phyloP scores from a whole-genome alignment of 2,113 vertebrate species.

The Mus spicilegus region DNA sequence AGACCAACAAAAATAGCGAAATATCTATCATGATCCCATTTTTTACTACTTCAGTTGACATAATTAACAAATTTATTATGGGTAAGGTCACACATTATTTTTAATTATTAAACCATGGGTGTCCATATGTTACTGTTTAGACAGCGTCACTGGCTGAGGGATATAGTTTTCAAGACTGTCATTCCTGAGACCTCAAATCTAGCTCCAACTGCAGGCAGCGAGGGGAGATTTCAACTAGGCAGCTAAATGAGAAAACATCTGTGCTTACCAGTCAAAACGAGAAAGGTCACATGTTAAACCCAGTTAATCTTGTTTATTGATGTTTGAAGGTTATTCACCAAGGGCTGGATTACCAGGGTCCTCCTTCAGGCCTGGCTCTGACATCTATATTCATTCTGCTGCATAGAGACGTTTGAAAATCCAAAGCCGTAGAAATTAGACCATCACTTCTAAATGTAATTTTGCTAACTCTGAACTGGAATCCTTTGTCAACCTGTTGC shows the following conservation, averaged over 20 bases:
- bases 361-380: constrained; percentile 70
- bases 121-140: constrained; percentile 75
- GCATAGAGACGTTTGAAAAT: constrained; percentile 60
- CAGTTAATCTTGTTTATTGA: constrained; percentile 84
- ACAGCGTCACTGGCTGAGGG: constrained; percentile 63
- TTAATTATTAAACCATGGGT: constrained; percentile 62
- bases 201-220: constrained; percentile 78
- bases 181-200: constrained; percentile 81
- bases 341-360: constrained; percentile 84
- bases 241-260: constrained; percentile 87
- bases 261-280: constrained; percentile 85
- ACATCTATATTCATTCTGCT: constrained; percentile 78
- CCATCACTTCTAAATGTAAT: constrained; percentile 10
- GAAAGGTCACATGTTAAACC: constrained; percentile 88
- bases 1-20: constrained; percentile 73
- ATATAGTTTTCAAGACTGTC: constrained; percentile 74
- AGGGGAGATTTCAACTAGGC: constrained; percentile 84
- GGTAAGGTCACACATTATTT: constrained; percentile 81
- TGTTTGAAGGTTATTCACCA: constrained; percentile 83
- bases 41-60: constrained; percentile 74
- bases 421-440: constrained; percentile 56
- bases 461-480: constrained; percentile 49
- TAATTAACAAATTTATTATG: constrained; percentile 80
- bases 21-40: constrained; percentile 59
- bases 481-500: neutral